Evolutionary conservation across 2,888 invertebrate genomes (phyloP).

Genomic region (Dasypogon diadema): DNA sequence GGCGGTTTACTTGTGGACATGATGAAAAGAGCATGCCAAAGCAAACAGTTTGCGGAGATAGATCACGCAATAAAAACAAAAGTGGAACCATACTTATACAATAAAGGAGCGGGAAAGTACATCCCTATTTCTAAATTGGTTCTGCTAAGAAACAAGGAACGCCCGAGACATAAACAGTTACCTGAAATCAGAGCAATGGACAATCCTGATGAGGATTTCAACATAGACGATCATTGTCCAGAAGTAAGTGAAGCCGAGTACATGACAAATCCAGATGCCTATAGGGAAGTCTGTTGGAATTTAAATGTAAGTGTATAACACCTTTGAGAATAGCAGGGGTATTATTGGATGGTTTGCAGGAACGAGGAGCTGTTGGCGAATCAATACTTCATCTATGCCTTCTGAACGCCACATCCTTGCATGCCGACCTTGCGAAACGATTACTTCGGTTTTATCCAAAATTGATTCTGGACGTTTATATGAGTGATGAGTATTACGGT

Average conservation of each 20-base stretch:
- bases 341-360: conserved; percentile 66
- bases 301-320: conserved; percentile 71
- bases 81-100: conserved; percentile 92
- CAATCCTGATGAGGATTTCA: conserved; percentile 87
- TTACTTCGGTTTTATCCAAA: conserved; percentile 93
- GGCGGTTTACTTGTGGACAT: conserved; percentile 93
- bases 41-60: conserved; percentile 90
- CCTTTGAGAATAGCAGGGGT: background rate
- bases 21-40: conserved; percentile 91
- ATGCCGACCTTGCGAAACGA: conserved; percentile 93
- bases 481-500: conserved; percentile 97
- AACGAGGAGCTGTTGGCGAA: conserved; percentile 96
- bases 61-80: conserved; percentile 93
- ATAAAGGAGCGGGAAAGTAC: conserved; percentile 91
- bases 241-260: conserved; percentile 75
- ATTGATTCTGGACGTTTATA: conserved; percentile 95
- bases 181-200: conserved; percentile 83
- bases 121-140: conserved; percentile 92
- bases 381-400: conserved; percentile 94
- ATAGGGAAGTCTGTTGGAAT: conserved; percentile 92
- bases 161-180: conserved; percentile 82
- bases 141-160: conserved; percentile 86
- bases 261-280: conserved; percentile 76
- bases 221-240: conserved; percentile 82
- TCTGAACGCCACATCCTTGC: conserved; percentile 89